A percentile compares a stretch with the other conserved stretches of the same genome.
phyloP scores from a whole-genome alignment of 2,888 invertebrate genomes.

The Dorcus hopei region DNA sequence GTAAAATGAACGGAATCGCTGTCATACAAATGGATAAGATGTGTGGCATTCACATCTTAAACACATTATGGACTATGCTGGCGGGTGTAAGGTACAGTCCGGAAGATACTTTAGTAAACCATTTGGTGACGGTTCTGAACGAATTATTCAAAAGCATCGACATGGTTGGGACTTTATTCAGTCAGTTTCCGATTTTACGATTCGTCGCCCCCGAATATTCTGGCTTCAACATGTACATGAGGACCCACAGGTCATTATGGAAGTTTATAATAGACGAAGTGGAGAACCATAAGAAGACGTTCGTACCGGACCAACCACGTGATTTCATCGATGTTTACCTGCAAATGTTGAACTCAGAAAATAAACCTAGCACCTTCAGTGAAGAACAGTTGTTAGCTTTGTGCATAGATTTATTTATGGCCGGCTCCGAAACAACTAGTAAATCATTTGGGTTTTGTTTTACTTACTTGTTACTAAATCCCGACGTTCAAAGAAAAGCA shows the following conservation, averaged over 20 bases:
- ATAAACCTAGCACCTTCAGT: conserved; percentile 57
- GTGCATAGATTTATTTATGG: conserved; percentile 83
- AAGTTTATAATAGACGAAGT: conserved; percentile 69
- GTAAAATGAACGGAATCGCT: conserved; percentile 50
- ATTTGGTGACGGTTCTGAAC: conserved; percentile 65
- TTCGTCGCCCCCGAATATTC: conserved; percentile 69
- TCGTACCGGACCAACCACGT: conserved; percentile 60
- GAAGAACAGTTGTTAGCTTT: conserved; percentile 76
- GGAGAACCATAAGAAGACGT: conserved; percentile 65
- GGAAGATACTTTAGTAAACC: conserved; percentile 65
- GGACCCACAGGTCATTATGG: conserved; percentile 70
- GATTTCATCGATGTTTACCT: conserved; percentile 84
- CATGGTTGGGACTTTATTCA: conserved; percentile 78
- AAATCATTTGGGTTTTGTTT: conserved; percentile 77
- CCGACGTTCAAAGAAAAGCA: conserved; percentile 69
- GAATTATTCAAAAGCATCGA: conserved; percentile 72
- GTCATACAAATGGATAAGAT: conserved; percentile 64
- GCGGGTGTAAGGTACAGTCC: conserved; percentile 71
- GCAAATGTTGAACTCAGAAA: conserved; percentile 60
- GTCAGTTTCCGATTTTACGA: conserved; percentile 72
- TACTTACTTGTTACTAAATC: conserved; percentile 68
- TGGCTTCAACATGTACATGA: conserved; percentile 71
- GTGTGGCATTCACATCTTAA: conserved; percentile 74
- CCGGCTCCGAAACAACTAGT: conserved; percentile 82
- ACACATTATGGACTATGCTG: conserved; percentile 82